Evolutionary conservation across 2,113 vertebrate species (phyloP).

Genomic region (Channa maculata): DNA sequence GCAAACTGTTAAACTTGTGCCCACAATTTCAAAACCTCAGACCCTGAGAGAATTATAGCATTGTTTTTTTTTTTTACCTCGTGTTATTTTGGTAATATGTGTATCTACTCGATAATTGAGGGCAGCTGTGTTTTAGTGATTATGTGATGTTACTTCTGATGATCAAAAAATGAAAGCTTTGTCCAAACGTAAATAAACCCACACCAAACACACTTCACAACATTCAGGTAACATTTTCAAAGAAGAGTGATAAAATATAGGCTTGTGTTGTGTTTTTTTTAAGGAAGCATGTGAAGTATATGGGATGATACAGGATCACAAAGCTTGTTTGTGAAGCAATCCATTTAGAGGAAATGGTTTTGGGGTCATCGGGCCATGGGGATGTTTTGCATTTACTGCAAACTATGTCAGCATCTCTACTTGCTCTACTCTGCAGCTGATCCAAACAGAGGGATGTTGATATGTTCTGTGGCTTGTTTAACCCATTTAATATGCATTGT

Average conservation of each 20-base stretch:
- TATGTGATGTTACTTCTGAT: neutral
- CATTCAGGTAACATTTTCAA: neutral
- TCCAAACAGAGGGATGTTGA: slow-evolving; percentile 44
- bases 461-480: slow-evolving; percentile 37
- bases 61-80: neutral
- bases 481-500: slow-evolving; percentile 34
- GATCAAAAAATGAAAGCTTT: neutral
- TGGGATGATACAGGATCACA: slow-evolving; percentile 15
- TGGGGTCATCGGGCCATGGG: slow-evolving; percentile 61
- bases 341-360: slow-evolving; percentile 62
- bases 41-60: neutral
- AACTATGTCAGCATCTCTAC: slow-evolving; percentile 47
- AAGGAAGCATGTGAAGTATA: slow-evolving; percentile 14
- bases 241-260: neutral
- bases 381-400: slow-evolving; percentile 53
- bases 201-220: slow-evolving; percentile 7
- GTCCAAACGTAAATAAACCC: neutral
- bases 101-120: neutral
- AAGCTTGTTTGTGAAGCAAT: slow-evolving; percentile 45
- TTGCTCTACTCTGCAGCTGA: slow-evolving; percentile 33
- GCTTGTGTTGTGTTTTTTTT: slow-evolving; percentile 19
- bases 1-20: neutral
- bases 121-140: no score
- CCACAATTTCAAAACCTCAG: neutral
- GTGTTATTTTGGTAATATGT: neutral